phyloP scores from a whole-genome alignment of 92 coral and sea anemone genomes.

The Plumapathes pennacea region DNA sequence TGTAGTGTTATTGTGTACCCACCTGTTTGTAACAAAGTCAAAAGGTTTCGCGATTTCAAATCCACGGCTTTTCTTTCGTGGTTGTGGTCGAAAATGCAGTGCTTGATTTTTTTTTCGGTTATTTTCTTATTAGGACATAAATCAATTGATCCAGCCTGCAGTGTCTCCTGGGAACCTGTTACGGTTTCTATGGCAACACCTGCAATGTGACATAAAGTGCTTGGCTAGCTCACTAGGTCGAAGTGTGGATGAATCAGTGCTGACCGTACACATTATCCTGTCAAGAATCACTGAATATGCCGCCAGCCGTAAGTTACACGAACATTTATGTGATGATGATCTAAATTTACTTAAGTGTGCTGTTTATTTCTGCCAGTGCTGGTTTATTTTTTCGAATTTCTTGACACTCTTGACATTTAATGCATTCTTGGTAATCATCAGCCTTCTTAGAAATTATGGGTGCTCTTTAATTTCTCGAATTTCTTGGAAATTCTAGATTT shows the following conservation, averaged over 20 bases:
- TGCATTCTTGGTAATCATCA: too few species aligned
- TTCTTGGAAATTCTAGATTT: too few species aligned
- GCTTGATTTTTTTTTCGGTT: too few species aligned
- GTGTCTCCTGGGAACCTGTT: slow-evolving; percentile 27
- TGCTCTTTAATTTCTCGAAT: too few species aligned
- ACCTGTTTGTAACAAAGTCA: too few species aligned
- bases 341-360: background rate
- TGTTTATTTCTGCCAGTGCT: background rate
- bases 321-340: background rate
- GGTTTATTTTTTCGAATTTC: background rate
- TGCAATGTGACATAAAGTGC: slow-evolving; percentile 53
- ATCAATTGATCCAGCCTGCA: slow-evolving; percentile 43
- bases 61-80: too few species aligned
- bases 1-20: too few species aligned
- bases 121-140: slow-evolving; percentile 10
- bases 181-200: slow-evolving; percentile 63
- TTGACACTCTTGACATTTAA: background rate
- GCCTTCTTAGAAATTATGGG: too few species aligned
- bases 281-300: slow-evolving; percentile 24
- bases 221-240: slow-evolving; percentile 61
- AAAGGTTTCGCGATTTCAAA: too few species aligned
- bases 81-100: too few species aligned
- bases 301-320: slow-evolving; percentile 21
- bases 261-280: slow-evolving; percentile 58
- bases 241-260: slow-evolving; percentile 64